Percentiles rank a stretch among this genome's conserved stretches.
These are phyloP conservation scores for Mobula birostris DNA, from an alignment of 2,113 vertebrate species.

Conservation along the genomic window DNA sequence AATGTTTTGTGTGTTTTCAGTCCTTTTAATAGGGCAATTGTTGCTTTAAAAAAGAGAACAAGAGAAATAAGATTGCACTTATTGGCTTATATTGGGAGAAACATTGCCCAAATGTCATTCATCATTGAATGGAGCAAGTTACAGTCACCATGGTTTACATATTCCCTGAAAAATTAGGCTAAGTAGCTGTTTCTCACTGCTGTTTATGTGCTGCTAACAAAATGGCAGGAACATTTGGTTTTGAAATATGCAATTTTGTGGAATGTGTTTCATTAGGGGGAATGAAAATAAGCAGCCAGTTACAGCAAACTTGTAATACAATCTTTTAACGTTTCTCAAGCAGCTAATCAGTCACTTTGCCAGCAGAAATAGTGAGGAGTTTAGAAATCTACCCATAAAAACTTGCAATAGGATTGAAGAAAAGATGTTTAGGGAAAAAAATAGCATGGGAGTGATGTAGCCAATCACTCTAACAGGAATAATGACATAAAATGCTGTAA, in stretches of 20 bases:
- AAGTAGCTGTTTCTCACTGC: constrained; percentile 15
- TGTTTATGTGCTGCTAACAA: constrained; percentile 21
- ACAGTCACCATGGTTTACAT: neutral
- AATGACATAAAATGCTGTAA: no score
- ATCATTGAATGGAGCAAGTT: neutral
- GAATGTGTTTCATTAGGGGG: constrained; percentile 32
- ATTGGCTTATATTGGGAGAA: neutral
- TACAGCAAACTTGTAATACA: constrained; percentile 21
- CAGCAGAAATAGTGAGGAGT: neutral
- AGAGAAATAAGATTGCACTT: neutral
- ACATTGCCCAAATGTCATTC: neutral
- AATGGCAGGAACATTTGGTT: constrained; percentile 24
- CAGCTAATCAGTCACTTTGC: neutral
- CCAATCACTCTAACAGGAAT: neutral
- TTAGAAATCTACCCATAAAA: neutral
- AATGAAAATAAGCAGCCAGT: constrained; percentile 20
- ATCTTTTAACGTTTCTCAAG: neutral
- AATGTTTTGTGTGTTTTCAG: no score
- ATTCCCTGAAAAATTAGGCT: neutral
- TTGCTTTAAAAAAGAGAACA: neutral
- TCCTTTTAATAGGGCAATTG: neutral
- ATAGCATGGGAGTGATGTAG: neutral
- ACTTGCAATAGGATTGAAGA: neutral
- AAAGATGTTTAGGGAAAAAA: neutral
- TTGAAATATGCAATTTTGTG: constrained; percentile 17